Conservation (phyloP, 2,797 vertebrate species). For the Clarias laeviceps region DNA sequence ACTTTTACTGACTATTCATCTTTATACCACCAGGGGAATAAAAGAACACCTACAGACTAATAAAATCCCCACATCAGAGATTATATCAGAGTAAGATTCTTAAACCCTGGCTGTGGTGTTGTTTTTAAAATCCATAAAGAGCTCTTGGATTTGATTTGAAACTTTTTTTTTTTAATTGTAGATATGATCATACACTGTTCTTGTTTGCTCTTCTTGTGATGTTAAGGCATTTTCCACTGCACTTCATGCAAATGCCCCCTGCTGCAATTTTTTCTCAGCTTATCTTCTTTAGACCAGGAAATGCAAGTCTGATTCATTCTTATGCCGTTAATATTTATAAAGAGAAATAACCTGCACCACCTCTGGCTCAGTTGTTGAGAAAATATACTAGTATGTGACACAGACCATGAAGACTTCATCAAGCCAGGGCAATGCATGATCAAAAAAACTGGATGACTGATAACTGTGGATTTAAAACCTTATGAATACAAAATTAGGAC, state of each 20-base stretch:
- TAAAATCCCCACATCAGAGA: slow-evolving; percentile 32
- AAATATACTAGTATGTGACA: slow-evolving; percentile 45
- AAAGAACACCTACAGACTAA: slow-evolving; percentile 39
- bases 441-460: slow-evolving; percentile 48
- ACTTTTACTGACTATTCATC: slow-evolving; percentile 35
- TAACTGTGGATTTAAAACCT: slow-evolving; percentile 52
- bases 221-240: slow-evolving; percentile 46
- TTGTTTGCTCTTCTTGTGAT: slow-evolving; percentile 42
- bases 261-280: slow-evolving; percentile 46
- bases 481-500: slow-evolving; percentile 55
- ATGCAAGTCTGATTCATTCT: slow-evolving; percentile 51
- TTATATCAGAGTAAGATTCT: slow-evolving; percentile 36
- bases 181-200: slow-evolving; percentile 55
- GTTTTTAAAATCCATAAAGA: slow-evolving; percentile 41
- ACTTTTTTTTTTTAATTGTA: slow-evolving; percentile 41
- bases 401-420: slow-evolving; percentile 55
- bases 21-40: slow-evolving; percentile 22
- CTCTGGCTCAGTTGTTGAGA: slow-evolving; percentile 44
- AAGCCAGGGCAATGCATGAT: slow-evolving; percentile 55
- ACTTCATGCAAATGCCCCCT: slow-evolving; percentile 56
- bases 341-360: slow-evolving; percentile 43
- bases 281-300: slow-evolving; percentile 54
- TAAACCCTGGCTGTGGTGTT: slow-evolving; percentile 17
- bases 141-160: slow-evolving; percentile 53
- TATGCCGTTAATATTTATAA: slow-evolving; percentile 56